Percentiles rank a stretch among this genome's conserved stretches.
Evolutionary conservation across 2,888 invertebrate genomes (phyloP).

Genomic region (Acronicta psi): DNA sequence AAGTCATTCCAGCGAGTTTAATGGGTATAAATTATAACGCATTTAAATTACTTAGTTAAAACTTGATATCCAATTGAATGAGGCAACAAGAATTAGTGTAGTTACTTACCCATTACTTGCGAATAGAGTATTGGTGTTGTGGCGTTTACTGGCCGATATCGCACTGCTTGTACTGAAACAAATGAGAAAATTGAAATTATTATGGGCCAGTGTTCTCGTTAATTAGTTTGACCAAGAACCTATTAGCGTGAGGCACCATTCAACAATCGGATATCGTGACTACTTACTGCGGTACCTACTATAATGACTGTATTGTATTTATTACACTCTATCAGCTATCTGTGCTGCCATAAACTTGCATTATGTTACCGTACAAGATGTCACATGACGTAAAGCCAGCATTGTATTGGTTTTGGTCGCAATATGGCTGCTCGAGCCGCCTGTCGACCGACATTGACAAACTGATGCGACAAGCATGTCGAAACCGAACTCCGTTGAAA

Average conservation of each 20-base stretch:
- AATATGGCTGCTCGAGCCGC: slow-evolving; percentile 44
- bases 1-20: slow-evolving; percentile 7
- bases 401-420: slow-evolving; percentile 29
- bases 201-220: slow-evolving; percentile 33
- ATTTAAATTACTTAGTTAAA: slow-evolving; percentile 20
- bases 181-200: slow-evolving; percentile 51
- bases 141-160: slow-evolving; percentile 40
- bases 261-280: slow-evolving; percentile 43
- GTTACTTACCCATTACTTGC: slow-evolving; percentile 61
- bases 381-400: slow-evolving; percentile 17
- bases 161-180: slow-evolving; percentile 56
- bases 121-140: slow-evolving; percentile 31
- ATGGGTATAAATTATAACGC: slow-evolving; percentile 10
- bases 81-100: slow-evolving; percentile 26
- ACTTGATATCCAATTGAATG: slow-evolving; percentile 16
- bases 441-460: slow-evolving; percentile 53
- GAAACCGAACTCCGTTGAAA: slow-evolving; percentile 55
- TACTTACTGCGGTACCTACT: slow-evolving; percentile 32
- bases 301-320: slow-evolving; percentile 22
- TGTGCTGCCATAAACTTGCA: slow-evolving; percentile 10
- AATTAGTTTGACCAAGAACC: slow-evolving; percentile 47
- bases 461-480: slow-evolving; percentile 55
- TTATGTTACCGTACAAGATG: slow-evolving; percentile 22
- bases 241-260: slow-evolving; percentile 30
- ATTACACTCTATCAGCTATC: slow-evolving; percentile 15